Evolutionary conservation across 2,888 invertebrate species (phyloP).

Genomic region (Smittia sp.): DNA sequence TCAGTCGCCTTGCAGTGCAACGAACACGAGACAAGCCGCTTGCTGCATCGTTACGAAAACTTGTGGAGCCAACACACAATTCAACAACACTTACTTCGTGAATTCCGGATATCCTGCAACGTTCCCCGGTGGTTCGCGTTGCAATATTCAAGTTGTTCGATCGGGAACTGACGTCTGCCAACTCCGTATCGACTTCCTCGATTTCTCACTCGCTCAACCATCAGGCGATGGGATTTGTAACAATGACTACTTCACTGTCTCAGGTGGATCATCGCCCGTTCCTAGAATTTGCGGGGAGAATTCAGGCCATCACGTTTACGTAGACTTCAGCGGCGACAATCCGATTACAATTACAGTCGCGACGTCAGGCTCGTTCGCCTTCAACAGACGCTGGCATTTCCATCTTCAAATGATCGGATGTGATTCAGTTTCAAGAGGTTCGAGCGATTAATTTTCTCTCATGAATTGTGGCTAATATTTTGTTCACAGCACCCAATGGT

Average conservation of each 20-base stretch:
- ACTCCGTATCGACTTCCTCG: slow-evolving; percentile 74
- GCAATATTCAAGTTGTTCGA: background rate
- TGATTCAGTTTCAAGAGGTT: slow-evolving; percentile 59
- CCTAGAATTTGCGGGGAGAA: slow-evolving; percentile 78
- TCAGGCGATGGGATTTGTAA: slow-evolving; percentile 69
- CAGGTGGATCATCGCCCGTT: slow-evolving; percentile 65
- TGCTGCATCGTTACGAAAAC: slow-evolving; percentile 80
- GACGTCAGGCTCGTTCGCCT: slow-evolving; percentile 60
- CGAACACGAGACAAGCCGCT: slow-evolving; percentile 60
- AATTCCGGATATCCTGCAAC: slow-evolving; percentile 74
- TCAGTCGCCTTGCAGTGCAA: slow-evolving; percentile 44
- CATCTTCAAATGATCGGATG: slow-evolving; percentile 53
- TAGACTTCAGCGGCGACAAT: slow-evolving; percentile 67
- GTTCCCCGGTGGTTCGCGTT: slow-evolving; percentile 61
- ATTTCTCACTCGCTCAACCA: slow-evolving; percentile 69
- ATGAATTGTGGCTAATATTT: background rate
- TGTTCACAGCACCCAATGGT: slow-evolving; percentile 66
- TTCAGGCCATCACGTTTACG: slow-evolving; percentile 73
- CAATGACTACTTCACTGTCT: slow-evolving; percentile 67
- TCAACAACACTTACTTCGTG: slow-evolving; percentile 81
- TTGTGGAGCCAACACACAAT: slow-evolving; percentile 67
- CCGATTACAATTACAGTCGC: slow-evolving; percentile 68
- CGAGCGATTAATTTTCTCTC: slow-evolving; percentile 52
- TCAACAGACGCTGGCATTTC: slow-evolving; percentile 72
- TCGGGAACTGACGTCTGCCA: slow-evolving; percentile 52